Percentiles rank a stretch among this genome's conserved stretches.
phyloP scores from a whole-genome alignment of 2,113 vertebrate genomes.

The Panthera uncia region DNA sequence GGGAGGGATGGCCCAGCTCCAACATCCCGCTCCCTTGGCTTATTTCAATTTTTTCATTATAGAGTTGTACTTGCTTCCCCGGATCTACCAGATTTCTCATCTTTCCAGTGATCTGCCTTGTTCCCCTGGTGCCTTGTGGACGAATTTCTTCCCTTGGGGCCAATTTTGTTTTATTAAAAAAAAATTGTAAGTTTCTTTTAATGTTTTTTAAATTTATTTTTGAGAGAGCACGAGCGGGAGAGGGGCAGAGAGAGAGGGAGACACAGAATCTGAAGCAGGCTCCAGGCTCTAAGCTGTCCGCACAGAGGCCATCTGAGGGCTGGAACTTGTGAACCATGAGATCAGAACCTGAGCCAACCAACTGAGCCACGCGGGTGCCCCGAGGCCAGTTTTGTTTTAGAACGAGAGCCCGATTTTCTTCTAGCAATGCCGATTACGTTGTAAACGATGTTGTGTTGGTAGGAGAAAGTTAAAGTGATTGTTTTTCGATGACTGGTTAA shows the following conservation, averaged over 20 bases:
- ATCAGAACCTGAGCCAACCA: too few species aligned
- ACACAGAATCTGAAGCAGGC: too few species aligned
- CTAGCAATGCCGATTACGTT: neutral
- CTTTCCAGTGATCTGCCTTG: neutral
- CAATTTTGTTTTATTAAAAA: neutral
- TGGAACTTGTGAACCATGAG: too few species aligned
- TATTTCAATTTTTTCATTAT: neutral
- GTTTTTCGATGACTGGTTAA: neutral
- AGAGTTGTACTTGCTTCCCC: neutral
- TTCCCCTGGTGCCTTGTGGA: neutral
- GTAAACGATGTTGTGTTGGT: neutral
- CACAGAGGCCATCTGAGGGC: too few species aligned
- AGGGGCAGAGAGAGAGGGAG: too few species aligned
- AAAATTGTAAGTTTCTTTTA: too few species aligned
- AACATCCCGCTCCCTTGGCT: rapidly evolving
- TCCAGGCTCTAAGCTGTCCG: too few species aligned
- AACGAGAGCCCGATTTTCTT: neutral
- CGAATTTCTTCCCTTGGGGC: neutral
- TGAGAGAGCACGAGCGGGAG: too few species aligned
- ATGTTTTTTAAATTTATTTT: too few species aligned
- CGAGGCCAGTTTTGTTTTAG: conserved; percentile 12
- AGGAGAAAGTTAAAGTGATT: neutral
- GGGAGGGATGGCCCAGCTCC: neutral
- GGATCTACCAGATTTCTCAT: neutral
- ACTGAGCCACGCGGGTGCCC: too few species aligned